These are phyloP conservation scores for Drosophila cyrtoloma DNA, from an alignment of 2,888 invertebrate genomes.

Conservation along the genomic window DNA sequence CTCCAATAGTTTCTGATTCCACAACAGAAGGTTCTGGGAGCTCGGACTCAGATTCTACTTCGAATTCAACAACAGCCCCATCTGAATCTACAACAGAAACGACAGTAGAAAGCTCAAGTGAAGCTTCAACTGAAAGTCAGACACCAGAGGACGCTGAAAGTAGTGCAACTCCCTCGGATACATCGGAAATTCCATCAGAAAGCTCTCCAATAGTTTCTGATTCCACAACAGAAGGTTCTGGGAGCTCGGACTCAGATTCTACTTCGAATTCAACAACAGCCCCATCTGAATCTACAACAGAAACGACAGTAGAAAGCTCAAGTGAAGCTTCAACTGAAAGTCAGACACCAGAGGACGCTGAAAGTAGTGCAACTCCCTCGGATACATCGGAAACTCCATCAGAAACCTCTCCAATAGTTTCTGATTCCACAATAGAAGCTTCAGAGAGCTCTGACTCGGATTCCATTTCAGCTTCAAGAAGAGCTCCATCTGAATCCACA, in stretches of 20 bases:
- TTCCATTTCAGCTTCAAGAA: background rate
- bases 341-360: too few relatives aligned
- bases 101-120: background rate
- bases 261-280: background rate
- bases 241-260: background rate
- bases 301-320: background rate
- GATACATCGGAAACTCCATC: too few relatives aligned
- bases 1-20: background rate
- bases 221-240: conserved; percentile 1
- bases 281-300: background rate
- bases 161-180: background rate
- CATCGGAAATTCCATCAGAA: background rate
- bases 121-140: too few relatives aligned
- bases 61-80: background rate
- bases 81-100: background rate
- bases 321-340: too few relatives aligned
- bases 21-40: background rate
- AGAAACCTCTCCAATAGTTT: background rate
- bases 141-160: background rate
- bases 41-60: background rate
- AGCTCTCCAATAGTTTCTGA: background rate
- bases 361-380: too few relatives aligned
- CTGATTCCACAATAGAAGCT: background rate
- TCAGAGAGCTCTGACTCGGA: background rate
- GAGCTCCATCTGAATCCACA: background rate